These are phyloP conservation scores for Caranx ignobilis DNA, from an alignment of 2,113 vertebrate genomes.

Conservation along the genomic window DNA sequence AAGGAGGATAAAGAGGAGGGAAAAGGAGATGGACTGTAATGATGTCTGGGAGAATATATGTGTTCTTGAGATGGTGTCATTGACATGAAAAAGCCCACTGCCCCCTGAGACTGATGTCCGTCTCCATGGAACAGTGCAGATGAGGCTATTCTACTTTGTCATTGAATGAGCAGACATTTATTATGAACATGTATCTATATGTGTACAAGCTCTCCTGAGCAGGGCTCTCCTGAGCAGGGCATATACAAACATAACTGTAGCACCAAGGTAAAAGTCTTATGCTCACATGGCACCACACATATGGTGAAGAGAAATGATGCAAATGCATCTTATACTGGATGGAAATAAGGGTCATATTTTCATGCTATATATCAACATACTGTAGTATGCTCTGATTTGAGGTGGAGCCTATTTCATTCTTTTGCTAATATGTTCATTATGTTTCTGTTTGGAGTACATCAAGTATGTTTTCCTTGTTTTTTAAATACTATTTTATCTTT, in stretches of 20 bases:
- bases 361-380: too few species aligned
- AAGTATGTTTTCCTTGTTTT: too few species aligned
- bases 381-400: too few species aligned
- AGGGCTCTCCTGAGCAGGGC: background rate
- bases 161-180: slow-evolving; percentile 2
- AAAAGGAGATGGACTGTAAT: slow-evolving; percentile 27
- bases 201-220: background rate
- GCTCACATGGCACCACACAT: slow-evolving; percentile 5
- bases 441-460: too few species aligned
- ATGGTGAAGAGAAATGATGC: background rate
- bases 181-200: background rate
- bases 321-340: slow-evolving; percentile 6
- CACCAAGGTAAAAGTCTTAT: slow-evolving; percentile 1
- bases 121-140: slow-evolving; percentile 8
- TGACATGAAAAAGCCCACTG: slow-evolving; percentile 41
- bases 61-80: slow-evolving; percentile 35
- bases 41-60: slow-evolving; percentile 18
- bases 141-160: slow-evolving; percentile 10
- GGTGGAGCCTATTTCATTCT: too few species aligned
- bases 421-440: too few species aligned
- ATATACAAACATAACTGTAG: background rate
- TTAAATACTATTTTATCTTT: too few species aligned
- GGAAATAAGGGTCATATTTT: too few species aligned
- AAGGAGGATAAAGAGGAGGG: background rate
- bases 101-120: slow-evolving; percentile 34